Percentiles rank a stretch among this genome's conserved stretches.
Evolutionary conservation across 2,113 vertebrate genomes (phyloP).

Genomic region (Passer domesticus): DNA sequence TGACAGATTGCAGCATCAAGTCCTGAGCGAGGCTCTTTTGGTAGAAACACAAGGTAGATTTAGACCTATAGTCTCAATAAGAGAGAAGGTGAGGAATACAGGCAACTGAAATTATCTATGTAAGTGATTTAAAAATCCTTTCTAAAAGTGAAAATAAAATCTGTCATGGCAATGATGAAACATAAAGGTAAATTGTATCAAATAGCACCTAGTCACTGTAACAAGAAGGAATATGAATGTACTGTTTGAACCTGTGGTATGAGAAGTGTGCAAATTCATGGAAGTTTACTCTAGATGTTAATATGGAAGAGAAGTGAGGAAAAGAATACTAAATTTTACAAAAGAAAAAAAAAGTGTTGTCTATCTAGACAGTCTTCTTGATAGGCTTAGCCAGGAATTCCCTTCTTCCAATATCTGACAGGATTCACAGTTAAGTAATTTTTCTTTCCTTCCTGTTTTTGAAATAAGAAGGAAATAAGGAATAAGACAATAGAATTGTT

Average conservation of each 20-base stretch:
- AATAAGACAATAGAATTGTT: background rate
- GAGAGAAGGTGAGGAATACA: fast-evolving
- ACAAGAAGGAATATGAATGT: background rate
- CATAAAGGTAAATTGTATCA: background rate
- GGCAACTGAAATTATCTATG: background rate
- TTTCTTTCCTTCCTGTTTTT: background rate
- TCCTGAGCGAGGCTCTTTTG: background rate
- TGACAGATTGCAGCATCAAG: background rate
- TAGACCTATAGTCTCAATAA: background rate
- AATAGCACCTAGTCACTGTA: background rate
- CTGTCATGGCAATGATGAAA: background rate
- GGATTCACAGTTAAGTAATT: background rate
- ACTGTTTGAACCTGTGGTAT: background rate
- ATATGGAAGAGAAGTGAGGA: background rate
- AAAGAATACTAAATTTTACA: background rate
- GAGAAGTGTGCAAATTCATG: background rate
- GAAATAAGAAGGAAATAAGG: background rate
- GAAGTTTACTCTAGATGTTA: background rate
- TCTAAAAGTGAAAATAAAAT: background rate
- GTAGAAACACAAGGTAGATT: background rate
- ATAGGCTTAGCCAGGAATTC: background rate
- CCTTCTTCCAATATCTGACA: background rate
- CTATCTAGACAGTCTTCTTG: background rate
- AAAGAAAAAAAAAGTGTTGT: background rate
- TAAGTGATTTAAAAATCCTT: background rate